These are phyloP conservation scores for Oryctes rhinoceros DNA, from an alignment of 1,140 invertebrate species.

Conservation along the genomic window DNA sequence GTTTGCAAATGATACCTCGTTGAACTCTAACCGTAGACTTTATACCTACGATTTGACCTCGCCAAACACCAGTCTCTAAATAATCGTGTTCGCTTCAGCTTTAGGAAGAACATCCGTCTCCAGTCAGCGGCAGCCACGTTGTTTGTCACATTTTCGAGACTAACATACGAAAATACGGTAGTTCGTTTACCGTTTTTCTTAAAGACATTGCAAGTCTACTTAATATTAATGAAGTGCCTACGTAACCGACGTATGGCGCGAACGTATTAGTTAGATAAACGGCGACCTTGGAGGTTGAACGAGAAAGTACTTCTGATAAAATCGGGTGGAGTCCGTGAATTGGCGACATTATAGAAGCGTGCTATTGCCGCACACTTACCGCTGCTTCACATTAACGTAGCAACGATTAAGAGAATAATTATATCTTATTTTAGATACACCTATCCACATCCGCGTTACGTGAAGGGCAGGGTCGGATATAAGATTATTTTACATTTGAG, in stretches of 20 bases:
- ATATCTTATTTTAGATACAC: constrained; percentile 4
- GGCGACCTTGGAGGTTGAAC: background rate
- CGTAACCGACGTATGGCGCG: too few relatives aligned
- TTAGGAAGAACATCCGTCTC: constrained; percentile 19
- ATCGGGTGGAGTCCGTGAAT: constrained; percentile 5
- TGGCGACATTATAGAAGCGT: constrained; percentile 9
- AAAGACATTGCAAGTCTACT: background rate
- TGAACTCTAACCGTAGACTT: constrained; percentile 38
- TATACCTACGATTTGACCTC: constrained; percentile 36
- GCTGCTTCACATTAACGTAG: background rate
- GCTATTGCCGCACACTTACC: background rate
- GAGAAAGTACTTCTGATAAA: constrained; percentile 10
- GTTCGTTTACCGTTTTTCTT: background rate
- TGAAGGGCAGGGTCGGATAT: background rate
- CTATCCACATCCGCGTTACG: constrained; percentile 1
- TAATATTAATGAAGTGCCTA: background rate
- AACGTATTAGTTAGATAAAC: background rate
- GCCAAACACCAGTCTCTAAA: constrained; percentile 31
- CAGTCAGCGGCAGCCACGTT: background rate
- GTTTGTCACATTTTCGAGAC: background rate
- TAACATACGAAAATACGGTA: background rate
- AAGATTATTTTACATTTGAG: background rate
- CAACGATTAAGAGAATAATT: background rate
- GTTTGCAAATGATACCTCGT: constrained; percentile 35
- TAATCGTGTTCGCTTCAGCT: background rate